A percentile compares a stretch with the other conserved stretches of the same genome.
Evolutionary conservation across 2,113 vertebrate genomes (phyloP).

Genomic region (Axis porcinus): DNA sequence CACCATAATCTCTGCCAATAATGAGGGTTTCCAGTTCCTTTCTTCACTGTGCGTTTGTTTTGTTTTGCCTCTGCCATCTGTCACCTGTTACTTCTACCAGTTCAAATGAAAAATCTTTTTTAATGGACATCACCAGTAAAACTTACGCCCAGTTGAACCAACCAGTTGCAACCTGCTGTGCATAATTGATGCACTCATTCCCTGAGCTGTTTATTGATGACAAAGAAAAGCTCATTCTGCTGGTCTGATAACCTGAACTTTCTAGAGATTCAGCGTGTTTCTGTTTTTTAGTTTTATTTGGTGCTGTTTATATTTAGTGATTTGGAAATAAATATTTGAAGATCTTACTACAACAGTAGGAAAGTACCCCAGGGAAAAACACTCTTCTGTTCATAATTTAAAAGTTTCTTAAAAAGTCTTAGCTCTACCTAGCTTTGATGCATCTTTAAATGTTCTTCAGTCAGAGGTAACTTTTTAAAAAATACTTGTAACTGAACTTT

Average conservation of each 20-base stretch:
- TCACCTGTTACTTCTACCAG: not conserved
- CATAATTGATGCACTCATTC: not conserved
- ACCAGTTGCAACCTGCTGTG: not conserved
- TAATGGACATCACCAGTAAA: not conserved
- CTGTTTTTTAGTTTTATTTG: not conserved
- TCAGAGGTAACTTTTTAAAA: not conserved
- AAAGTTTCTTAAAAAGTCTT: not conserved
- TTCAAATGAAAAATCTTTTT: not conserved
- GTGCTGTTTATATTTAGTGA: not conserved
- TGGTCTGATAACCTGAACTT: not conserved
- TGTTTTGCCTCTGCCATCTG: not conserved
- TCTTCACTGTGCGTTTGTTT: not conserved
- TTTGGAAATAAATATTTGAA: conserved; percentile 24
- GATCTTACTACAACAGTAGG: not conserved
- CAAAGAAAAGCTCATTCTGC: not conserved
- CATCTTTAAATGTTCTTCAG: not conserved
- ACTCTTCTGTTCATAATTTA: not conserved
- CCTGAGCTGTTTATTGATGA: not conserved
- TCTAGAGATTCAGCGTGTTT: not conserved
- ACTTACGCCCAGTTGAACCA: not conserved
- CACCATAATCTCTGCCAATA: not conserved
- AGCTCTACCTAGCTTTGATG: not conserved
- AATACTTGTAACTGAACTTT: not conserved
- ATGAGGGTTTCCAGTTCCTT: not conserved
- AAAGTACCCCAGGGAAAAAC: not conserved